These are phyloP conservation scores for Cyprinodon tularosa DNA, from an alignment of 2,113 vertebrate genomes.

Conservation along the genomic window DNA sequence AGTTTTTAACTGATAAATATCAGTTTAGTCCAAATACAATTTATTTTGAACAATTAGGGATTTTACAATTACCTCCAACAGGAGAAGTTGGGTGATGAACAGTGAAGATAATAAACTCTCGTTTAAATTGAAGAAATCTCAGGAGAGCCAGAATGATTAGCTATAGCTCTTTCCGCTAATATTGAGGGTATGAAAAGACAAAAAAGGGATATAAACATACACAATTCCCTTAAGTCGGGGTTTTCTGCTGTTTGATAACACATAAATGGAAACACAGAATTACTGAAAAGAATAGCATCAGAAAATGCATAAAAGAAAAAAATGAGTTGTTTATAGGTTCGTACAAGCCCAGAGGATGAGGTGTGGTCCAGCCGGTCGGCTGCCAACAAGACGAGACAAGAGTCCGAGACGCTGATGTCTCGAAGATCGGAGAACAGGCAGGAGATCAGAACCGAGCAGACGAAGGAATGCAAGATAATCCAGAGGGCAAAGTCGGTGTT, in stretches of 20 bases:
- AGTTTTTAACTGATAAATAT: not conserved
- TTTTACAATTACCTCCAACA: not conserved
- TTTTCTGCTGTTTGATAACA: not conserved
- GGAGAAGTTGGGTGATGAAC: not conserved
- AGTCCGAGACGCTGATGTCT: no score
- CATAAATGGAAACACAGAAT: not conserved
- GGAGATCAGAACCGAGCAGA: no score
- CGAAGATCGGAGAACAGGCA: no score
- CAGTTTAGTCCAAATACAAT: not conserved
- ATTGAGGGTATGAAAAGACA: not conserved
- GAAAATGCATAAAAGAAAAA: not conserved
- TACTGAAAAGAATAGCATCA: not conserved
- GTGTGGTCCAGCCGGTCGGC: no score
- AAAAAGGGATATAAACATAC: not conserved
- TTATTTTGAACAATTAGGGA: not conserved
- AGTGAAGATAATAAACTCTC: not conserved
- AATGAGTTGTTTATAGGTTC: no score
- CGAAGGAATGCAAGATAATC: no score
- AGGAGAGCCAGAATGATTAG: not conserved
- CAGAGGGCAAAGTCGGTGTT: no score
- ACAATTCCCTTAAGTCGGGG: not conserved
- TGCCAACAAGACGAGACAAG: no score
- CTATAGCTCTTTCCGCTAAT: not conserved
- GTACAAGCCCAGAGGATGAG: no score
- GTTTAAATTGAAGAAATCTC: not conserved